Evolutionary conservation across 2,888 invertebrate species (phyloP), one percentile per base, ranked within the genome.

Genomic region (Protophormia terraenovae): DNA sequence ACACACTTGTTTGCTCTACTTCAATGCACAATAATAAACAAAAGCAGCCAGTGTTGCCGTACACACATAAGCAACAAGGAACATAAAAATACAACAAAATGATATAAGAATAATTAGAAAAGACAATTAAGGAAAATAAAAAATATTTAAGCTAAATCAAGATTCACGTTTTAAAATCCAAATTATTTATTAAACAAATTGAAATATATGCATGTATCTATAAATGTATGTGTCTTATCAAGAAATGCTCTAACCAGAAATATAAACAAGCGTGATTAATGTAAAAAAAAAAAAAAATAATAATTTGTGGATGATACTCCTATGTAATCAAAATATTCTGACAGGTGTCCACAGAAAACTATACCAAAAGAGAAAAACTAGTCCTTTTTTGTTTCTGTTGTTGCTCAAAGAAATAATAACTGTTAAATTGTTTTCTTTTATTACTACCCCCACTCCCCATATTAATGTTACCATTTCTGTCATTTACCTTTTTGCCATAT

Each of bases 281-380:
- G 10, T 1, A 35, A 35, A 14, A 38, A 12, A 12, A 14, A 12
- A n/a, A 14, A 14, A 38, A 14, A 3, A 38, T 14, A 0, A 38
- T 14, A 38, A 14, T 38, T 16, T 10, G 35, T 62, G 3, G 29
- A 41, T 32, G 38, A 50, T n/a, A n/a, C n/a, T n/a, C n/a, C n/a
- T n/a, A n/a, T 27, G 50, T 24, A 27, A 45, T 82, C 41, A 60
- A 77, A 69, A 79, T 87, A 86, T 84, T 82, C 86, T 80, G 86
- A 86, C 87, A 85, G 83, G 84, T 84, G 87, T 83, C 58, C 60
- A 71, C 78, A 73, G 41, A 45, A n/a, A n/a, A n/a, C n/a, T n/a
- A n/a, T 16, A 27, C 35, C 67, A 58, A 55, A 53, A 35, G 3
- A 27, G 16, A 76, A 32, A 35, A 45, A 77, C 50, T 45, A 58